Evolutionary conservation across 30 jellyfish, hydroid and myxozoan species (phyloP), one percentile per base, ranked within the genome.

Genomic region (Clytia hemisphaerica): DNA sequence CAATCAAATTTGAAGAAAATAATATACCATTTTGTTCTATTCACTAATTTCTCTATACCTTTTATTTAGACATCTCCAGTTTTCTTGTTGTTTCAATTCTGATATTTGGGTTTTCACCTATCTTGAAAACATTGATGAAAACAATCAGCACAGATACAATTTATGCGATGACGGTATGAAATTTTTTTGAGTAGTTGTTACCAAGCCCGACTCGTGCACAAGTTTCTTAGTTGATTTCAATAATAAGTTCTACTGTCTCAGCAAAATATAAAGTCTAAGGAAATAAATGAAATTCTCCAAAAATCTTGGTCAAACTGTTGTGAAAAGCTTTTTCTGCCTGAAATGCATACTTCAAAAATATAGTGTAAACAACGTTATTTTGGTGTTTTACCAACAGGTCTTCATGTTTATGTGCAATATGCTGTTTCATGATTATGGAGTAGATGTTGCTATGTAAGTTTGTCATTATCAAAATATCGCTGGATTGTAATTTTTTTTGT

Each of bases 131-230:
- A 36, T 73, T 88, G 46, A 79, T 94, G 9, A 71, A 75, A 45
- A 77, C 97, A 14, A 74, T 88, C 67, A 88, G 97, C 79, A 88
- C 97, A 21, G 97, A 88, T 48, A 88, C 97, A 18, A 79, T 88
- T 6, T 88, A 88, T 79, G 97, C 97, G 37, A 88, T 88, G 97
- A 79, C 97, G 4, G 97, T 88, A 76, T 72, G 93, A 61, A 10
- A 31, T 7, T 9, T 7, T 51, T 10, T n/a, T 19, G 9, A 27
- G 28, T 62, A 4, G 35, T 31, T 4, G 16, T 58, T 2, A 6
- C 30, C 67, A 53, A 53, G 22, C 33, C 15, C 7, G 15, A 9
- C 22, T 9, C 22, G 12, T 10, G 15, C 27, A 9, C 15, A 53
- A 53, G 33, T n/a, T n/a, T n/a, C n/a, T n/a, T n/a, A n/a, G n/a